These are phyloP conservation scores for Drosophila simulans DNA, from an alignment of 1,140 invertebrate genomes.

Conservation along the genomic window DNA sequence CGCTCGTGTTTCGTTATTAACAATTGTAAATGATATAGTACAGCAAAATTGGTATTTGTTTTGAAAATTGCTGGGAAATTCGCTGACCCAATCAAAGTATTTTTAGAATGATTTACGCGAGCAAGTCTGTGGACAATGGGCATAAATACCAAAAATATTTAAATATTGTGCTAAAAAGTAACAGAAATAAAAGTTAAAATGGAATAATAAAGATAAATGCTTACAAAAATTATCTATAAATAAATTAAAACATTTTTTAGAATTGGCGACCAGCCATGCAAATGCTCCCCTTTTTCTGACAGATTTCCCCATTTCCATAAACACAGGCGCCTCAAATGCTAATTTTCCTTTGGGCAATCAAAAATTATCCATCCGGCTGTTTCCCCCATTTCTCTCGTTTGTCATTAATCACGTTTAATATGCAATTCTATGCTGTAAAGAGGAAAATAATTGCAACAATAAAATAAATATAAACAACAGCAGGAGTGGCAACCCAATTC, in stretches of 20 bases:
- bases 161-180: not conserved
- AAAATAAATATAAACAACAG: slow-evolving; percentile 69
- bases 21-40: slow-evolving; percentile 28
- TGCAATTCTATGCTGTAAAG: slow-evolving; percentile 55
- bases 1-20: slow-evolving; percentile 28
- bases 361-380: slow-evolving; percentile 33
- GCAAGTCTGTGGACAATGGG: slow-evolving; percentile 3
- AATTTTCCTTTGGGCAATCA: slow-evolving; percentile 12
- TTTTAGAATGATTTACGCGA: slow-evolving; percentile 43
- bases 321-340: slow-evolving; percentile 8
- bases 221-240: not conserved
- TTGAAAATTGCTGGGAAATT: slow-evolving; percentile 24
- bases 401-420: slow-evolving; percentile 65
- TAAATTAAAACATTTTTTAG: not conserved
- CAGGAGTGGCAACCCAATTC: slow-evolving; percentile 38
- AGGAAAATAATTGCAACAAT: slow-evolving; percentile 70
- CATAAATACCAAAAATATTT: not conserved
- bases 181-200: not conserved
- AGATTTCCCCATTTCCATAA: slow-evolving; percentile 1
- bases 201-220: no score
- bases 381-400: slow-evolving; percentile 23
- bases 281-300: not conserved
- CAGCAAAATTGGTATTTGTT: slow-evolving; percentile 16
- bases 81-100: slow-evolving; percentile 42
- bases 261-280: no score